Evolutionary conservation across 2,113 vertebrate genomes (phyloP), one percentile per base, ranked within the genome.

Genomic region (Epinephelus fuscoguttatus): DNA sequence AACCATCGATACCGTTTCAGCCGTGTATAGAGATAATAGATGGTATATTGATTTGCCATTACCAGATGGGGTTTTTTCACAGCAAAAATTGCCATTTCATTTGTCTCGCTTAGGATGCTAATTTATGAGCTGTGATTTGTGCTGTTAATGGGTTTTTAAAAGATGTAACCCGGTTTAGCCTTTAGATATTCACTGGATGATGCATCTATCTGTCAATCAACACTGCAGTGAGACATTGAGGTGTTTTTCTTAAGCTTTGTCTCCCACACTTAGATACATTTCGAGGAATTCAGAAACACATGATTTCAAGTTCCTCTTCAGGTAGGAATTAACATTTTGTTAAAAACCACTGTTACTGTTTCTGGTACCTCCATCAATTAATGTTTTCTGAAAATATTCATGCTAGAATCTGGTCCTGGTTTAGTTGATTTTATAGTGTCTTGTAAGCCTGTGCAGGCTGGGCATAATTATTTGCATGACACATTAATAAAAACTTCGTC

Each of bases 81-180:
- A 59, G 50, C 10, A 70, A 71, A 81, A 72, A 69, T 37, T 71
- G 40, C 33, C 23, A 50, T 78, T 84, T 75, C 0, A 37, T 82
- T 70, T 78, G 49, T 81, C 64, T 75, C 3, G 2, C 57, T 50
- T 63, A 15, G 70, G 62, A 78, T 47, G 15, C 9, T 75, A 77
- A 88, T 88, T 81, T 62, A 84, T 86, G 78, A 78, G 66, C 53
- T 61, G 78, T 80, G 72, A 45, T 76, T 76, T 64, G 25, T 21
- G 69, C n/a, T 80, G 75, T 82, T 81, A 87, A 80, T 69, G 71
- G 37, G 18, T 74, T 64, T 81, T 72, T 61, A 57, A 78, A 57
- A 80, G 17, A 82, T 68, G 56, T 33, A 70, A 82, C 61, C 71
- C 80, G 75, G 55, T 84, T 60, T 60, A 57, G 37, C 59, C 45